Conservation (phyloP, 1,140 invertebrate species). For the Streblospio benedicti region DNA sequence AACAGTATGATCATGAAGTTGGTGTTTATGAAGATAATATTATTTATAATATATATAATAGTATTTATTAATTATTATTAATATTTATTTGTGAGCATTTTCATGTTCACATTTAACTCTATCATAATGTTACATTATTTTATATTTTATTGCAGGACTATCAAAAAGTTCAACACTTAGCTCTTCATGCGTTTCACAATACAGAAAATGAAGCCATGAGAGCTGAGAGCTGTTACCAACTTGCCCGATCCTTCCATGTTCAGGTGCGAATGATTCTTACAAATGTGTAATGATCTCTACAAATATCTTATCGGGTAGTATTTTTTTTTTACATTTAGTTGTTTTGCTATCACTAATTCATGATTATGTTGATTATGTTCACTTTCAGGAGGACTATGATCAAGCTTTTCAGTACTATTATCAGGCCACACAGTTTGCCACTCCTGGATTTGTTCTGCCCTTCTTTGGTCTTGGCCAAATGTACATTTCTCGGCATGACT, state of each 20-base stretch:
- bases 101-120: too few species aligned
- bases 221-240: constrained; percentile 96
- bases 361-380: background rate
- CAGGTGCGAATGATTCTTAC: constrained; percentile 52
- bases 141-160: constrained; percentile 62
- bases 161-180: constrained; percentile 89
- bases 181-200: constrained; percentile 94
- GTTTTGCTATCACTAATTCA: background rate
- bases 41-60: too few species aligned
- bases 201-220: constrained; percentile 98
- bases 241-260: constrained; percentile 91
- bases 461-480: constrained; percentile 98
- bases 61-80: too few species aligned
- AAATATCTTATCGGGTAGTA: background rate
- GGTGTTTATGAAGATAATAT: too few species aligned
- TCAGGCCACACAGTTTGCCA: constrained; percentile 95
- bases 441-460: constrained; percentile 86
- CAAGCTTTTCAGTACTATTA: constrained; percentile 99
- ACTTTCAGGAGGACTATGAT: constrained; percentile 73
- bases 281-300: background rate
- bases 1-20: too few species aligned
- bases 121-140: too few species aligned
- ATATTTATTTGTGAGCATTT: too few species aligned
- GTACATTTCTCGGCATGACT: constrained; percentile 95
- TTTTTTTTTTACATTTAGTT: background rate